Percentiles rank a stretch among this genome's conserved stretches.
These are phyloP conservation scores for Chaetops frenatus DNA, from an alignment of 2,113 vertebrate species.

Conservation along the genomic window DNA sequence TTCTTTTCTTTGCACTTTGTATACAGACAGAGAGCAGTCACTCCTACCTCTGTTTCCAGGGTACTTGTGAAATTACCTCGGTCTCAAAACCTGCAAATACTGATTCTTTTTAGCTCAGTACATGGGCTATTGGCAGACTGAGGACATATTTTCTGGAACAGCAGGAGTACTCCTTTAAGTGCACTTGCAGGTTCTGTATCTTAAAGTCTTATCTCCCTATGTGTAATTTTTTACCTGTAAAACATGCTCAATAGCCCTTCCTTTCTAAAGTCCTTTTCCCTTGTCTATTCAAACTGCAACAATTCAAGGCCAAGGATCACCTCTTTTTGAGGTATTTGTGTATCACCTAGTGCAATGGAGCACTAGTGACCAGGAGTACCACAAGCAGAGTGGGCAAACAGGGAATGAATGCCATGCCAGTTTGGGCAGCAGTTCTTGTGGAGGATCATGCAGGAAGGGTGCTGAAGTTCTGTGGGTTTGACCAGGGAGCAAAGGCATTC, in stretches of 20 bases:
- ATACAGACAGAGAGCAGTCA: background rate
- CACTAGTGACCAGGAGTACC: fast-evolving
- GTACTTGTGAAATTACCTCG: background rate
- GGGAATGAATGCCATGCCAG: background rate
- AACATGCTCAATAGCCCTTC: background rate
- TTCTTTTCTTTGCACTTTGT: background rate
- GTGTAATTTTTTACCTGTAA: background rate
- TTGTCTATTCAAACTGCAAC: background rate
- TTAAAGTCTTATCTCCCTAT: background rate
- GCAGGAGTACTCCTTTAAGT: background rate
- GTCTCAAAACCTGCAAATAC: background rate
- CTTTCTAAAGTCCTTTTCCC: background rate
- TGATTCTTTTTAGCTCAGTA: background rate
- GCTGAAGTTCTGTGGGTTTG: background rate
- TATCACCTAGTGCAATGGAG: background rate
- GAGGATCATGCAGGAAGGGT: background rate
- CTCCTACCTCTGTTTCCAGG: background rate
- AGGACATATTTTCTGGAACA: background rate
- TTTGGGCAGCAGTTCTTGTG: background rate
- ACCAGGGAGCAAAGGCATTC: background rate
- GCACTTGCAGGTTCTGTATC: background rate
- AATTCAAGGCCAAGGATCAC: background rate
- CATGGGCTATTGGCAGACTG: background rate
- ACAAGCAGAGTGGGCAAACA: no score
- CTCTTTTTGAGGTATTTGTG: background rate